These are phyloP conservation scores for Darevskia nairensis DNA, from an alignment of 2,797 vertebrate species.

Conservation along the genomic window DNA sequence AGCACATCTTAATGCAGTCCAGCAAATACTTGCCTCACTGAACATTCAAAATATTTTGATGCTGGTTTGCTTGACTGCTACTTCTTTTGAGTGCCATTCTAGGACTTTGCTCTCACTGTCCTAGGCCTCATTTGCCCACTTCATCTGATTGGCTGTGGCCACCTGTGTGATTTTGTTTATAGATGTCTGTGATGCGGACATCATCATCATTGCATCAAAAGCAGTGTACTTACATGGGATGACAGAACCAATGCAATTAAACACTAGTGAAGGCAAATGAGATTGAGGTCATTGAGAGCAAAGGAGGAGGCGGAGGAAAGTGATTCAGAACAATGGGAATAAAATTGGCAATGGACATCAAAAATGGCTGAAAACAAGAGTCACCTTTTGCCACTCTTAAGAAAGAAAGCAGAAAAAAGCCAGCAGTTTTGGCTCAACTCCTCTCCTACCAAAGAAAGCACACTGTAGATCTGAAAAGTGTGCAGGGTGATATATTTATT, in stretches of 20 bases:
- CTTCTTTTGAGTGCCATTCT: neutral
- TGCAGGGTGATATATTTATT: slow-evolving; percentile 31
- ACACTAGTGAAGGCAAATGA: neutral
- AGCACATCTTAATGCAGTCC: neutral
- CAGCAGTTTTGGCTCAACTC: neutral
- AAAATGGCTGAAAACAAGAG: neutral
- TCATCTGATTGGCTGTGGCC: neutral
- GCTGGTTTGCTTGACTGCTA: neutral
- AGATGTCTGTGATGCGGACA: neutral
- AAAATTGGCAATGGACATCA: too few species aligned
- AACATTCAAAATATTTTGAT: neutral
- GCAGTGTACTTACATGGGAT: neutral
- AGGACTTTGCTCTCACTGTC: neutral
- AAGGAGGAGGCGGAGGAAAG: neutral
- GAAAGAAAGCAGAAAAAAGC: neutral
- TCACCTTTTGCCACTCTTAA: neutral
- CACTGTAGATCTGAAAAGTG: neutral
- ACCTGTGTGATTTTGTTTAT: neutral
- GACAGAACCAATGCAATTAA: neutral
- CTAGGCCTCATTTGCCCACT: neutral
- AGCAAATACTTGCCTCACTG: neutral
- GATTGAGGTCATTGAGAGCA: neutral
- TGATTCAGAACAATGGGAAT: neutral
- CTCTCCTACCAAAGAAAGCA: neutral
- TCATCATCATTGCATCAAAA: neutral